A percentile compares a stretch with the other conserved stretches of the same genome.
These are phyloP conservation scores for Artibeus lituratus DNA, from an alignment of 2,797 vertebrate genomes.

Conservation along the genomic window DNA sequence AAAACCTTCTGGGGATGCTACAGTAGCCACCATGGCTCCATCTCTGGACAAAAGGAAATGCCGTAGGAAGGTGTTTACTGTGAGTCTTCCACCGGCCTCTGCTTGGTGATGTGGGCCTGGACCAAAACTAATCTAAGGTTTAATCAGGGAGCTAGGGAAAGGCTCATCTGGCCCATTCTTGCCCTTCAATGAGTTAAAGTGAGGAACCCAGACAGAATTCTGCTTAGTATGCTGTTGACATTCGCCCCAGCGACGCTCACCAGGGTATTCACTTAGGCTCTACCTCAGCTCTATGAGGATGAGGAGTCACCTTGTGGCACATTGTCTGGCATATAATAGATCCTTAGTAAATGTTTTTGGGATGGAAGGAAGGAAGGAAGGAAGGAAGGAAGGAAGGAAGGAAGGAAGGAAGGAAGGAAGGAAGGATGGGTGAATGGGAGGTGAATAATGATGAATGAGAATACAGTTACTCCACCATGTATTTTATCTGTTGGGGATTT, in stretches of 20 bases:
- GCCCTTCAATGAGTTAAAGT: background rate
- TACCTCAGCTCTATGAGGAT: background rate
- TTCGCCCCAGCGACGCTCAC: background rate
- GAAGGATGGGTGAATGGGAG: background rate
- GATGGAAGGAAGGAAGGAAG: background rate
- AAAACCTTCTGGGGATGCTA: background rate
- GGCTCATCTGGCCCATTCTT: background rate
- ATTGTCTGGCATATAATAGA: background rate
- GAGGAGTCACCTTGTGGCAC: background rate
- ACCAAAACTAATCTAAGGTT: background rate
- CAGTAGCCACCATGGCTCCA: background rate
- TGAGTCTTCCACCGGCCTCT: background rate
- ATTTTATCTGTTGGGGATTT: background rate
- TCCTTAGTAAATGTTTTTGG: background rate
- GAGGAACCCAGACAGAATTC: background rate
- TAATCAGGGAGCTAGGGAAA: background rate
- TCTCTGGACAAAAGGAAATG: background rate
- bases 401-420: background rate
- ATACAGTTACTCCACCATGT: background rate
- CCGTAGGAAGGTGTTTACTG: background rate
- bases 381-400: background rate
- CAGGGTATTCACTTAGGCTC: no score
- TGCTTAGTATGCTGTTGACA: background rate
- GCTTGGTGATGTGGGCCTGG: background rate
- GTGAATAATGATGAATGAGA: background rate